phyloP scores from a whole-genome alignment of 2,113 vertebrate species.

The Nansenia antarctica region DNA sequence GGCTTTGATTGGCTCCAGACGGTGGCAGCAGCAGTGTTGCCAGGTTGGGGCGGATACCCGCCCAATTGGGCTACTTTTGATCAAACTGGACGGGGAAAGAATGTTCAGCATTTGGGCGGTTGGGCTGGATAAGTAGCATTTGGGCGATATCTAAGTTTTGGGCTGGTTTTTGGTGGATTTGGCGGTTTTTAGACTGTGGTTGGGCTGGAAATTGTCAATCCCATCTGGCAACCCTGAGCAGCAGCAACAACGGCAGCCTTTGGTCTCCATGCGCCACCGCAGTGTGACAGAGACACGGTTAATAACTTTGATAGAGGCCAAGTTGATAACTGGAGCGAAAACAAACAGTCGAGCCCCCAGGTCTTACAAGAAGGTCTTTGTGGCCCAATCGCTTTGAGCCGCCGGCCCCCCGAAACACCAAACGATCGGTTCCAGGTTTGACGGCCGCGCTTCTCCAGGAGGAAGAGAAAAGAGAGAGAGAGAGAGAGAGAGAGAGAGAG shows the following conservation, averaged over 20 bases:
- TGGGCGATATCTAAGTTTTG: no score
- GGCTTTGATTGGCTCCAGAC: conserved; percentile 49
- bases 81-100: no score
- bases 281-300: conserved; percentile 41
- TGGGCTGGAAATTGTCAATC: no score
- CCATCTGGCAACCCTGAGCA: no score
- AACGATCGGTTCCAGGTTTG: conserved; percentile 75
- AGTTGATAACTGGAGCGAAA: conserved; percentile 57
- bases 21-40: no score
- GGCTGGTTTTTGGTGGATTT: no score
- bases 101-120: no score
- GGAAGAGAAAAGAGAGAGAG: neutral
- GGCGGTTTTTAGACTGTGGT: no score
- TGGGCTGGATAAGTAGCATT: no score
- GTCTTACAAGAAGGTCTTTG: conserved; percentile 65
- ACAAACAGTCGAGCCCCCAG: conserved; percentile 59
- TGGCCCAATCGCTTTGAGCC: conserved; percentile 19
- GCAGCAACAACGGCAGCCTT: no score
- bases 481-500: neutral
- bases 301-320: conserved; percentile 62
- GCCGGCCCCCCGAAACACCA: conserved; percentile 46
- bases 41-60: no score
- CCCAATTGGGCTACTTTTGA: no score
- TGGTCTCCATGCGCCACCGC: conserved; percentile 37
- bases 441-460: conserved; percentile 65